These are phyloP conservation scores for Hemitrygon akajei DNA, from an alignment of 2,797 vertebrate genomes.

Conservation along the genomic window DNA sequence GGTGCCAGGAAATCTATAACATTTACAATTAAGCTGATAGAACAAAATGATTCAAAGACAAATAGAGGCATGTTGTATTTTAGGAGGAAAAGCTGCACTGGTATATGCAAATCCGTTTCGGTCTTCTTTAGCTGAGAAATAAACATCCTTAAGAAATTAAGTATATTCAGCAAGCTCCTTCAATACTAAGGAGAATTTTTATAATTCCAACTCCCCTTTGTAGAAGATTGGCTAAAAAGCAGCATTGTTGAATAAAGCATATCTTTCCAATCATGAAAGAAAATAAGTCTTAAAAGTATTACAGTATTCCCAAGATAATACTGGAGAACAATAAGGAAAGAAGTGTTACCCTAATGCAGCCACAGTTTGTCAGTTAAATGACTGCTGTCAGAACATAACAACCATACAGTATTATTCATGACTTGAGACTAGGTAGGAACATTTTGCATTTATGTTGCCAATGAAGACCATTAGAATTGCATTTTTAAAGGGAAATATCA, in stretches of 20 bases:
- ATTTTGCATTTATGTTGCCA: constrained; percentile 25
- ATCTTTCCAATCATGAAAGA: neutral
- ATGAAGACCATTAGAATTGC: neutral
- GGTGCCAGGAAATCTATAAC: too few species aligned
- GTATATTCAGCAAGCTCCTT: too few species aligned
- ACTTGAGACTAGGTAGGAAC: constrained; percentile 24
- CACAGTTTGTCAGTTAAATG: constrained; percentile 34
- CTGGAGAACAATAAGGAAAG: neutral
- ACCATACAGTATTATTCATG: constrained; percentile 29
- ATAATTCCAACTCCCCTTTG: neutral
- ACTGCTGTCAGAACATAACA: constrained; percentile 34
- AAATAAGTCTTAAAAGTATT: constrained; percentile 20
- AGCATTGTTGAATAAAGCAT: neutral
- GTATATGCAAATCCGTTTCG: too few species aligned
- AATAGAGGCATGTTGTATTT: too few species aligned
- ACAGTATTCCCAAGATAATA: constrained; percentile 19
- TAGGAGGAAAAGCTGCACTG: too few species aligned
- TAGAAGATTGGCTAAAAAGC: neutral
- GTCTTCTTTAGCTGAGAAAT: neutral
- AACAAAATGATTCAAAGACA: too few species aligned
- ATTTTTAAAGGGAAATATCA: neutral
- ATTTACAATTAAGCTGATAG: too few species aligned
- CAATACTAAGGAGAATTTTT: neutral
- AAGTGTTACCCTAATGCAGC: neutral
- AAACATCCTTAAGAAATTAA: neutral